Evolutionary conservation across 2,888 invertebrate genomes (phyloP), one percentile per base, ranked within the genome.

Genomic region (Torymus aiolomorphi): DNA sequence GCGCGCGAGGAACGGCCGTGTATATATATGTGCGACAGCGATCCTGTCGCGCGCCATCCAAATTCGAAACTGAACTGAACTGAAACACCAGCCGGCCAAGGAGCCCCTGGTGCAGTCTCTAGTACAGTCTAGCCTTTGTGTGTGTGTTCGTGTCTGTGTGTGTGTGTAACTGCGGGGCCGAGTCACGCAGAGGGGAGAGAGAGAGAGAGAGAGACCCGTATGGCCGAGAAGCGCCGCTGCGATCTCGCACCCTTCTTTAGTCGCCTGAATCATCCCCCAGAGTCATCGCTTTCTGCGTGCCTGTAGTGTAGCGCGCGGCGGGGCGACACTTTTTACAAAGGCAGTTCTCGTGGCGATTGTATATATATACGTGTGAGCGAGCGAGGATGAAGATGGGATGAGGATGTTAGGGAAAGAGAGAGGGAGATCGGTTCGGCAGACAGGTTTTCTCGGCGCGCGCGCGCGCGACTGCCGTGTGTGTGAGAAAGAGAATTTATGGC

Each of bases 21-120:
- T 54, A 74, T 52, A 74, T 52, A 67, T 24, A 78, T 56, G 80
- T 54, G 63, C 76, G n/a, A 2, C 11, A 51, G 75, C 24, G 73
- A 66, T 54, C 74, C 67, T 80, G 74, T 65, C 76, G 76, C 78
- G 67, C 80, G 62, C 82, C 74, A 80, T 81, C 71, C 81, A 67
- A 78, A 78, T 76, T 74, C 71, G 74, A 54, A 80, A 80, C 80
- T 80, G 77, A 80, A 51, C 77, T 67, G 42, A 31, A 31, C 31
- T 31, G 31, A 31, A 31, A 3, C 31, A 2, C 20, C 42, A 20
- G 31, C 31, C 54, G 57, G 57, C 42, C 61, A 65, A 66, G 63
- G 31, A 66, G 51, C 72, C 63, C n/a, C 20, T 54, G 24, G 56
- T n/a, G 56, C 70, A 63, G 62, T 49, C 69, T 62, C 61, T 62